Evolutionary conservation across 2,113 vertebrate species (phyloP).

Genomic region (Anthoscopus minutus): DNA sequence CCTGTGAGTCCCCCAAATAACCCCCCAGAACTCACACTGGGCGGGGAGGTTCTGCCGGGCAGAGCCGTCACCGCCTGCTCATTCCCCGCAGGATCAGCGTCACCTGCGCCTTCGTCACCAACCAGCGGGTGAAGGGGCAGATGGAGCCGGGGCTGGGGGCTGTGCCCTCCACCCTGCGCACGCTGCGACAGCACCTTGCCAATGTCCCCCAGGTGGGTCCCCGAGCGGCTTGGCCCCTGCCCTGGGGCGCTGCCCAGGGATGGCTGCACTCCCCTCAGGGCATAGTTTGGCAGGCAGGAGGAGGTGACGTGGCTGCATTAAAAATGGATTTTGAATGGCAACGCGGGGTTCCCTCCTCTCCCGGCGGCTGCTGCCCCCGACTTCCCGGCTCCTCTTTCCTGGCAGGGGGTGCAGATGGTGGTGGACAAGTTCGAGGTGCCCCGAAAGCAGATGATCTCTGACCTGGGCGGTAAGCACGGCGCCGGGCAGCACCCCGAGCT

Average conservation of each 20-base stretch:
- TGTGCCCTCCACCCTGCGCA: slow-evolving; percentile 32
- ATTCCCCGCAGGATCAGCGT: slow-evolving; percentile 56
- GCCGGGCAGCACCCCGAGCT: rapidly evolving
- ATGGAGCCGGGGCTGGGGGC: slow-evolving; percentile 57
- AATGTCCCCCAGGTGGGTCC: slow-evolving; percentile 67
- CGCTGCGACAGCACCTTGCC: slow-evolving; percentile 54
- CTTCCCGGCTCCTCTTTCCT: background rate
- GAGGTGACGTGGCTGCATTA: background rate
- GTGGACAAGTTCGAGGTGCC: slow-evolving; percentile 59
- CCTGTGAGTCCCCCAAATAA: slow-evolving; percentile 56
- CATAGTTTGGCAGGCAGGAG: background rate
- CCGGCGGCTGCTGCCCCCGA: rapidly evolving
- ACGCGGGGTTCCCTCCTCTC: background rate
- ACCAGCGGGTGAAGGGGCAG: slow-evolving; percentile 64
- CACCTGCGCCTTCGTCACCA: slow-evolving; percentile 71
- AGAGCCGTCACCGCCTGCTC: background rate
- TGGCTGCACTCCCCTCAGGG: rapidly evolving
- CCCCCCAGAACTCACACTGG: rapidly evolving
- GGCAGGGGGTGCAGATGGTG: slow-evolving; percentile 57
- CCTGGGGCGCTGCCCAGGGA: background rate
- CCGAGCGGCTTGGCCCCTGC: rapidly evolving
- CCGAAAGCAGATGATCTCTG: slow-evolving; percentile 35
- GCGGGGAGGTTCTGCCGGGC: background rate
- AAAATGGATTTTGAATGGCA: background rate
- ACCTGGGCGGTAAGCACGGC: slow-evolving; percentile 33